phyloP scores from a whole-genome alignment of 2,888 invertebrate genomes.

The Temnothorax ravouxi region DNA sequence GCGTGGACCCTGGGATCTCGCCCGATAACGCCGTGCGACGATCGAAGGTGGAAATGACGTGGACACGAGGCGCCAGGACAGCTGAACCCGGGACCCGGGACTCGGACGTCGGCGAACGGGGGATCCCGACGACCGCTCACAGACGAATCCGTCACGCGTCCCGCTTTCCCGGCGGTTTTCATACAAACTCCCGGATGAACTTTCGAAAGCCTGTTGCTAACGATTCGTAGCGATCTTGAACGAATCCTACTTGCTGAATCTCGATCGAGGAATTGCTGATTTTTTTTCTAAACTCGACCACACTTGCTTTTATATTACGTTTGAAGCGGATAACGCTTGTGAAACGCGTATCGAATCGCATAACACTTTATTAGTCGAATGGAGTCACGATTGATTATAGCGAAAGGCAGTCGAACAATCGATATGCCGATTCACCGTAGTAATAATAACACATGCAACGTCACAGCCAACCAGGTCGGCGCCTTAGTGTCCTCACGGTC shows the following conservation, averaged over 20 bases:
- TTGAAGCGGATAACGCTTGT: not conserved
- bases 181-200: not conserved
- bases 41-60: not conserved
- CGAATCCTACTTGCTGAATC: not conserved
- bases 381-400: not conserved
- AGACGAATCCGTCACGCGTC: not conserved
- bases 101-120: not conserved
- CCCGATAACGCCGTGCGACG: conserved; percentile 13
- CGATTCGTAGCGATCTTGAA: not conserved
- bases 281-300: not conserved
- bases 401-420: not conserved
- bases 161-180: not conserved
- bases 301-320: not conserved
- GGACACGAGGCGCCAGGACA: not conserved
- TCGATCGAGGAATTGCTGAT: not conserved
- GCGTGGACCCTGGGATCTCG: conserved; percentile 12
- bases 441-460: not conserved
- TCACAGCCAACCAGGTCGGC: conserved; percentile 15
- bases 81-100: not conserved
- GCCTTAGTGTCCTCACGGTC: not conserved
- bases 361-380: not conserved
- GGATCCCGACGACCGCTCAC: not conserved
- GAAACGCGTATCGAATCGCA: not conserved
- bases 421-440: not conserved
- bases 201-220: not conserved